Evolutionary conservation across 2,113 vertebrate species (phyloP).

Genomic region (Calyptommatus sinebrachiatus): DNA sequence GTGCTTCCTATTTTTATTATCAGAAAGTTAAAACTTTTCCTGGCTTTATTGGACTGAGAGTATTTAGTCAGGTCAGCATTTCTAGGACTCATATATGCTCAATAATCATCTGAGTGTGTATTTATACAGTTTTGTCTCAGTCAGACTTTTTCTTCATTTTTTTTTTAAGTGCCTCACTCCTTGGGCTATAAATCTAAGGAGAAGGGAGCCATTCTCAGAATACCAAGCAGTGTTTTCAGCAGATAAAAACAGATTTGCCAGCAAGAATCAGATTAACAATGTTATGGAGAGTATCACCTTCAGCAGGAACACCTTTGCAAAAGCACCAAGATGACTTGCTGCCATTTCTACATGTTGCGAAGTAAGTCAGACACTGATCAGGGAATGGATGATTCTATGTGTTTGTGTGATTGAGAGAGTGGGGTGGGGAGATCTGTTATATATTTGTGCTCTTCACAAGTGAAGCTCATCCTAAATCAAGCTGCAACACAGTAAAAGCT

Average conservation of each 20-base stretch:
- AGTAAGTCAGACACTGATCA: too few species aligned
- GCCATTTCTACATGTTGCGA: background rate
- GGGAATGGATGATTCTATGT: too few species aligned
- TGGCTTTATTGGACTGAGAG: background rate
- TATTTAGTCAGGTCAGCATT: background rate
- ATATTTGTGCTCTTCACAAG: too few species aligned
- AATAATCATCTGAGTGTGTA: background rate
- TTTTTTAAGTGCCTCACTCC: conserved; percentile 10
- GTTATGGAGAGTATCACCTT: background rate
- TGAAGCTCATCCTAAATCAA: too few species aligned
- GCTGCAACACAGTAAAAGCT: too few species aligned
- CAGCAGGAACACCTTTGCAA: background rate
- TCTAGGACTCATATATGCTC: background rate
- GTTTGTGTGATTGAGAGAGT: too few species aligned
- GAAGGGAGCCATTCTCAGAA: background rate
- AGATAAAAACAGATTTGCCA: background rate
- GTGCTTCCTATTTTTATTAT: too few species aligned
- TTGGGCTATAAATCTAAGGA: background rate
- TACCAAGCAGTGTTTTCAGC: background rate
- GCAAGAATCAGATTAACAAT: background rate
- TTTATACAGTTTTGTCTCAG: conserved; percentile 13
- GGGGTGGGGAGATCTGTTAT: too few species aligned
- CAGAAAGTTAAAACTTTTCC: background rate
- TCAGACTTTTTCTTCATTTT: conserved; percentile 18
- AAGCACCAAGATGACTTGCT: background rate